Conservation (phyloP, 2,113 vertebrate species). For the Genyomyrus donnyi region DNA sequence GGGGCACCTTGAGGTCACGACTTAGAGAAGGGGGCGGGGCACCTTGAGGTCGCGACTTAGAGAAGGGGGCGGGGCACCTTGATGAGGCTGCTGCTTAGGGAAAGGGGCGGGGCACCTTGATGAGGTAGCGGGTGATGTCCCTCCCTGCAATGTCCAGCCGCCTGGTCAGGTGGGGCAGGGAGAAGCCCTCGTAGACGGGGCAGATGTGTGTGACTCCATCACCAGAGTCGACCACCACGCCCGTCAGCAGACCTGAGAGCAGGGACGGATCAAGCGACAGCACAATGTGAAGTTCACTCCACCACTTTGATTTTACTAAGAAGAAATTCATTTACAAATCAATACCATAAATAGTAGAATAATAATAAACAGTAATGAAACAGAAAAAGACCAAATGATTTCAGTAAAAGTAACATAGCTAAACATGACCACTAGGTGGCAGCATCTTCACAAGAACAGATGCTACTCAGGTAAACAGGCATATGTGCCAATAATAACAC, state of each 20-base stretch:
- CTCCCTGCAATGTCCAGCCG: constrained; percentile 81
- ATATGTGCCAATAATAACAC: not conserved
- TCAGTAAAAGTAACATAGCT: not conserved
- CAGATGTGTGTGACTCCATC: constrained; percentile 85
- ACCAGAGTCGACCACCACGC: constrained; percentile 83
- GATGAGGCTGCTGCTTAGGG: no score
- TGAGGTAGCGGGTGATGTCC: constrained; percentile 86
- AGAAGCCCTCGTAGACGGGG: constrained; percentile 85
- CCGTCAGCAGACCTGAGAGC: constrained; percentile 70
- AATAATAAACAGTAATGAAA: not conserved
- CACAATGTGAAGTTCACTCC: not conserved
- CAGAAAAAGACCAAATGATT: not conserved
- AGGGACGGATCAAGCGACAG: not conserved
- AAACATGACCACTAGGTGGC: not conserved
- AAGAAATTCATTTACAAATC: not conserved
- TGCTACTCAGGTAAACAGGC: not conserved
- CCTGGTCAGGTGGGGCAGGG: constrained; percentile 80
- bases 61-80: not conserved
- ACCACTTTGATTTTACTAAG: not conserved
- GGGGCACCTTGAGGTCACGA: no score
- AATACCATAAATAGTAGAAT: not conserved
- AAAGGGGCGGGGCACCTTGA: constrained; percentile 62
- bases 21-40: not conserved
- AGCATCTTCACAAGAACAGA: not conserved
- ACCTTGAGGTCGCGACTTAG: not conserved